phyloP scores from a whole-genome alignment of 2,888 invertebrate genomes.

The Graphium colonna region DNA sequence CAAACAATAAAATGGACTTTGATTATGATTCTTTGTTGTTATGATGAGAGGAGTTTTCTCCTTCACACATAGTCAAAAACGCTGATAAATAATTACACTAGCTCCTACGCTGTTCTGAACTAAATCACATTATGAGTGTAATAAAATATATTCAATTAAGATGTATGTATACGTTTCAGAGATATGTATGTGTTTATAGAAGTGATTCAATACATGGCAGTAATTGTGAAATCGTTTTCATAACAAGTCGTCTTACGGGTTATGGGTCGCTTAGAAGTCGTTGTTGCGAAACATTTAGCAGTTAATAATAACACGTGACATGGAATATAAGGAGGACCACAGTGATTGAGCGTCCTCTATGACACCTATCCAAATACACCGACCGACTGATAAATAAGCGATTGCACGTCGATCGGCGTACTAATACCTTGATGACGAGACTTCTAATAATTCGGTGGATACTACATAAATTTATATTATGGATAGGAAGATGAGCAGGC shows the following conservation, averaged over 20 bases:
- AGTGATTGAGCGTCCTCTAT: conserved; percentile 8
- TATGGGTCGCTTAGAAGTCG: conserved; percentile 8
- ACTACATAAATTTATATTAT: too few relatives aligned
- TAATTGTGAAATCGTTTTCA: conserved; percentile 21
- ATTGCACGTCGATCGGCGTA: neutral
- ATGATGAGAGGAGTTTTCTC: too few relatives aligned
- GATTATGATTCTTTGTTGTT: too few relatives aligned
- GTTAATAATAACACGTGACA: conserved; percentile 21
- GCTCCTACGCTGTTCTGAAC: too few relatives aligned
- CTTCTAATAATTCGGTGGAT: too few relatives aligned
- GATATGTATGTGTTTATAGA: neutral
- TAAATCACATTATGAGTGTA: too few relatives aligned
- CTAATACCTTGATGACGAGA: neutral
- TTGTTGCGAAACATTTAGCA: conserved; percentile 12
- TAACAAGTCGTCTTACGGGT: conserved; percentile 10
- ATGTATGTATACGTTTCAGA: neutral
- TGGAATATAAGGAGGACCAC: conserved; percentile 7
- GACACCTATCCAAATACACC: conserved; percentile 4
- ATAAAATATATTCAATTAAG: too few relatives aligned
- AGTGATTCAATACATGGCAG: conserved; percentile 6
- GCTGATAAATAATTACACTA: too few relatives aligned
- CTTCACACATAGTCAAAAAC: too few relatives aligned
- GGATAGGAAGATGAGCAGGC: too few relatives aligned
- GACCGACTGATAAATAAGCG: neutral
- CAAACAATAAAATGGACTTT: too few relatives aligned